These are phyloP conservation scores for Nautilus pompilius DNA, from an alignment of 1,140 invertebrate species.

Conservation along the genomic window DNA sequence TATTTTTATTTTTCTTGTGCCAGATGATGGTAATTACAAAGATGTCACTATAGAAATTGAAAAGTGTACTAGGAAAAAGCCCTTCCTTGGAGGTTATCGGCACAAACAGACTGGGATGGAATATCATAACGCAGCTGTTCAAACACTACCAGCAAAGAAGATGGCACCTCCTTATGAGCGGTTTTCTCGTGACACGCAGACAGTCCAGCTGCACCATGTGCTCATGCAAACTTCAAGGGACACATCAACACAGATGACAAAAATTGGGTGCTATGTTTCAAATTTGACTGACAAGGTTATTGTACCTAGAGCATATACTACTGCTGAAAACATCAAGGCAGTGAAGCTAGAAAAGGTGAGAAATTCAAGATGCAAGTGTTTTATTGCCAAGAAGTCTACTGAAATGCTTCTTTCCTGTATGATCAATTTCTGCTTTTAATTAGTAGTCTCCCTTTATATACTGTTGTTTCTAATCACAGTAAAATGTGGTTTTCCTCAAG, in stretches of 20 bases:
- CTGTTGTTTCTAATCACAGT: too few species aligned
- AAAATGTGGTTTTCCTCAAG: too few species aligned
- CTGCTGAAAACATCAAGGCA: slow-evolving; percentile 47
- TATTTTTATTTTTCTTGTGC: background rate
- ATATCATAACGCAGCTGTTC: slow-evolving; percentile 53
- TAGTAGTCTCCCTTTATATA: too few species aligned
- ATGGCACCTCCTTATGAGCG: slow-evolving; percentile 30
- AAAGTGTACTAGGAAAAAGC: slow-evolving; percentile 45
- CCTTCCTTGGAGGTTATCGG: slow-evolving; percentile 53
- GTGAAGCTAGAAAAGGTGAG: slow-evolving; percentile 39
- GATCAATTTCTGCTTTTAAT: too few species aligned
- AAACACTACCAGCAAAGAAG: slow-evolving; percentile 46
- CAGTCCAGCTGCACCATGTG: slow-evolving; percentile 41
- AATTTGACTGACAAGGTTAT: slow-evolving; percentile 49
- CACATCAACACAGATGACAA: slow-evolving; percentile 56
- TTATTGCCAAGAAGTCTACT: too few species aligned
- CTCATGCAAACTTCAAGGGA: slow-evolving; percentile 51
- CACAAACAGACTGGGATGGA: slow-evolving; percentile 47
- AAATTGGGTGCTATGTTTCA: slow-evolving; percentile 50
- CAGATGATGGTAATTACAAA: slow-evolving; percentile 39
- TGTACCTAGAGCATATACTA: slow-evolving; percentile 48
- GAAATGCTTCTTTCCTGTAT: too few species aligned
- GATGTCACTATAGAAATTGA: slow-evolving; percentile 55
- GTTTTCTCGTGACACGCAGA: slow-evolving; percentile 54
- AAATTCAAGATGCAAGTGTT: too few species aligned